Evolutionary conservation across 2,797 vertebrate genomes (phyloP).

Genomic region (Cygnus olor): DNA sequence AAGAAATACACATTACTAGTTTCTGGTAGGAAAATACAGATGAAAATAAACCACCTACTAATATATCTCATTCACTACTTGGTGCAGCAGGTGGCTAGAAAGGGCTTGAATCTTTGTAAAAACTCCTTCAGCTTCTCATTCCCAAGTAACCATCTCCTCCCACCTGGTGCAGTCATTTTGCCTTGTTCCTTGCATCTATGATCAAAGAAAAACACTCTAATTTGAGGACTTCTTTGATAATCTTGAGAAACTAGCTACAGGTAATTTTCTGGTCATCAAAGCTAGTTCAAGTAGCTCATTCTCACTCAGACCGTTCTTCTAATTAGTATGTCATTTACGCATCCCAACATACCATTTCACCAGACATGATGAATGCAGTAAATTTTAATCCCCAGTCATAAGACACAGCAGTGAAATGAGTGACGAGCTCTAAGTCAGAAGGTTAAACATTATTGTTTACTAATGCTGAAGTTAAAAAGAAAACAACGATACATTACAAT

Average conservation of each 20-base stretch:
- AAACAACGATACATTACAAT: not conserved
- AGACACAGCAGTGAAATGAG: conserved; percentile 11
- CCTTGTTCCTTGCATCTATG: conserved; percentile 5
- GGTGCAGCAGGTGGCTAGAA: not conserved
- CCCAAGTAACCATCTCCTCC: conserved; percentile 9
- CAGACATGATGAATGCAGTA: not conserved
- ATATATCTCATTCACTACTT: not conserved
- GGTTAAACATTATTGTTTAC: conserved; percentile 18
- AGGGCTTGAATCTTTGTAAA: not conserved
- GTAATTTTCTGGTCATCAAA: conserved; percentile 55
- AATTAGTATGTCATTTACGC: conserved; percentile 36
- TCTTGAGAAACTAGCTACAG: conserved; percentile 32
- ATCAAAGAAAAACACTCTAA: conserved; percentile 49
- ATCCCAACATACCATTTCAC: not conserved
- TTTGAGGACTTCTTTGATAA: conserved; percentile 46
- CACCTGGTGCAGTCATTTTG: not conserved
- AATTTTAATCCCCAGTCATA: conserved; percentile 6
- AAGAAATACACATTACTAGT: not conserved
- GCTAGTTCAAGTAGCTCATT: conserved; percentile 38
- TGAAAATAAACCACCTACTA: not conserved
- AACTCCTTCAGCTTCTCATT: conserved; percentile 1
- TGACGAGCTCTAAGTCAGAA: not conserved
- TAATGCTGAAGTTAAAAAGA: not conserved
- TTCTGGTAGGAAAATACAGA: not conserved
- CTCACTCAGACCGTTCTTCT: conserved; percentile 22